Percentiles rank a stretch among this genome's conserved stretches.
Evolutionary conservation across 2,113 vertebrate genomes (phyloP).

Genomic region (Cyanoliseus patagonus): DNA sequence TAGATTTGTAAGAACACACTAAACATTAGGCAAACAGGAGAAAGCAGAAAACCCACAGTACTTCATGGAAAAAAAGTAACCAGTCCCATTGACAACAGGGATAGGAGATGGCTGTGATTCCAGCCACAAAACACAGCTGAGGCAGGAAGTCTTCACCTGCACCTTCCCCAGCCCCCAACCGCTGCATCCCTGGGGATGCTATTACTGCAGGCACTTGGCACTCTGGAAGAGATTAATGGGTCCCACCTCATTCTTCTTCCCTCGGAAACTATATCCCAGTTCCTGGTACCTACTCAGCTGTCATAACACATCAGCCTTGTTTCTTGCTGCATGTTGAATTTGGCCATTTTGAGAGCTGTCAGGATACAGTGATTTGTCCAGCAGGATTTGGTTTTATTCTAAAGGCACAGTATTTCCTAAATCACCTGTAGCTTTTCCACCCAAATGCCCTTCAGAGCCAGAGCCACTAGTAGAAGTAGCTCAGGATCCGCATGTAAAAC

Average conservation of each 20-base stretch:
- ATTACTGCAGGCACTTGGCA: background rate
- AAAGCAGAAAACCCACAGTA: background rate
- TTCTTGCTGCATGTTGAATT: background rate
- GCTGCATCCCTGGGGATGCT: background rate
- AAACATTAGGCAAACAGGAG: background rate
- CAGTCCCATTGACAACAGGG: background rate
- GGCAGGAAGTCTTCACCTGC: background rate
- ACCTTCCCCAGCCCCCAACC: background rate
- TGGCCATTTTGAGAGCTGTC: background rate
- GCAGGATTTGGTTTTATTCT: background rate
- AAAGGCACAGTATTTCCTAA: background rate
- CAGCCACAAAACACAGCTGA: background rate
- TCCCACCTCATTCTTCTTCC: background rate
- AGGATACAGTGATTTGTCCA: background rate
- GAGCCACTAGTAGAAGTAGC: background rate
- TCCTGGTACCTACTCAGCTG: background rate
- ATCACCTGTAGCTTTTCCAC: background rate
- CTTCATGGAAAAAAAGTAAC: background rate
- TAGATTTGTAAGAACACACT: background rate
- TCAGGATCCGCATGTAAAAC: background rate
- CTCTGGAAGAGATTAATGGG: background rate
- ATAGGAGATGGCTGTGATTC: accelerated
- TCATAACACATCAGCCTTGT: background rate
- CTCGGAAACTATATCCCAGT: background rate
- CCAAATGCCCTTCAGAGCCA: background rate